Evolutionary conservation across 2,797 vertebrate genomes (phyloP).

Genomic region (Myotis vivesi): DNA sequence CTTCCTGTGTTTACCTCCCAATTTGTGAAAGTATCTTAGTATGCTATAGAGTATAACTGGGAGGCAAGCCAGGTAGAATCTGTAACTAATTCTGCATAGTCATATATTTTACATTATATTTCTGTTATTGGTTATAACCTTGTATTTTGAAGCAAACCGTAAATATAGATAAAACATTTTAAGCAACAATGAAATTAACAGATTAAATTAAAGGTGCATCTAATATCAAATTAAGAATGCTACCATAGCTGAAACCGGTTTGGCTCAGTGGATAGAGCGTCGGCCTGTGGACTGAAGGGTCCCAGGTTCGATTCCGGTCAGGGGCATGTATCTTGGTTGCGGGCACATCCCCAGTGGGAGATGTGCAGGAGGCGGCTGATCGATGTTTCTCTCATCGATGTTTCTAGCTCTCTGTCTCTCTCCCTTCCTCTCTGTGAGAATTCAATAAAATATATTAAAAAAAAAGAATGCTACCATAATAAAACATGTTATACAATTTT

Average conservation of each 20-base stretch:
- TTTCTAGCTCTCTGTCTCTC: too few relatives aligned
- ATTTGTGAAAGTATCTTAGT: not conserved
- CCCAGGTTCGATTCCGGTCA: too few relatives aligned
- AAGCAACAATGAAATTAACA: not conserved
- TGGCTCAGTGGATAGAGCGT: too few relatives aligned
- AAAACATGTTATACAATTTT: not conserved
- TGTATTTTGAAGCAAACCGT: not conserved
- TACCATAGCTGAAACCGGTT: too few relatives aligned
- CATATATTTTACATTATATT: not conserved
- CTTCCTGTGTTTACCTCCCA: not conserved
- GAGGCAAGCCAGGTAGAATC: not conserved
- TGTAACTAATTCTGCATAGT: not conserved
- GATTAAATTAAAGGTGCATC: not conserved
- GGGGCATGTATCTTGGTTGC: too few relatives aligned
- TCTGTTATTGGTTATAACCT: not conserved
- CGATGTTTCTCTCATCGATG: too few relatives aligned
- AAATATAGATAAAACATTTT: slow-evolving; percentile 11
- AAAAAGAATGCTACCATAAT: not conserved
- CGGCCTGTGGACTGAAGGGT: too few relatives aligned
- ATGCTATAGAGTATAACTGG: not conserved
- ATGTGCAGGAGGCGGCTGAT: too few relatives aligned
- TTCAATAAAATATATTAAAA: too few relatives aligned
- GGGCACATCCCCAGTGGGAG: too few relatives aligned
- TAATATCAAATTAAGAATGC: not conserved
- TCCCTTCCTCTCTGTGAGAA: too few relatives aligned